phyloP scores from a whole-genome alignment of 2,888 invertebrate species.

The Theretra japonica region DNA sequence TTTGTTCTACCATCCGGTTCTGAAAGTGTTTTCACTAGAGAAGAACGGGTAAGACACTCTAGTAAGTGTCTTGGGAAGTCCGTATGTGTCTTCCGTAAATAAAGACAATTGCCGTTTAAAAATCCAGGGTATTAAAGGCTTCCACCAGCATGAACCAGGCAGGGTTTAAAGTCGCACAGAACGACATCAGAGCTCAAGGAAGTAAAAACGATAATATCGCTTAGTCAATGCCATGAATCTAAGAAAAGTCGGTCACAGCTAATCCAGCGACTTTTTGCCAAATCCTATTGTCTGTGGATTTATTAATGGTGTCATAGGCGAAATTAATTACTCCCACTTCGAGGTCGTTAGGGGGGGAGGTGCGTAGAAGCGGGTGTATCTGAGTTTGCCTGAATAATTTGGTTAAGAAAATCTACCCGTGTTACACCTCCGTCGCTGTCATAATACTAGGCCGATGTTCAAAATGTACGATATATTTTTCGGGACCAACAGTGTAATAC shows the following conservation, averaged over 20 bases:
- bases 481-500: too few relatives aligned
- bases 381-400: neutral
- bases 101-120: neutral
- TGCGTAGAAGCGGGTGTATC: too few relatives aligned
- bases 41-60: too few relatives aligned
- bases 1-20: too few relatives aligned
- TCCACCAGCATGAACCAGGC: neutral
- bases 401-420: neutral
- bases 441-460: too few relatives aligned
- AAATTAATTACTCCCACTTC: slow-evolving; percentile 11
- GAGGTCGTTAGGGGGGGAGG: neutral
- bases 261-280: slow-evolving; percentile 11
- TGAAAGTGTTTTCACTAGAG: too few relatives aligned
- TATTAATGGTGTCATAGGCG: slow-evolving; percentile 16
- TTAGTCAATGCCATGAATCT: slow-evolving; percentile 24
- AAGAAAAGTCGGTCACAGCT: slow-evolving; percentile 11
- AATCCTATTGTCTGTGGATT: slow-evolving; percentile 7
- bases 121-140: neutral
- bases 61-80: too few relatives aligned
- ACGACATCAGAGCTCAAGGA: neutral
- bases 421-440: too few relatives aligned
- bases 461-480: too few relatives aligned
- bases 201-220: slow-evolving; percentile 24
- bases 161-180: neutral
- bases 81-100: too few relatives aligned